phyloP scores from a whole-genome alignment of 92 coral and sea anemone species.

The Porites rus region DNA sequence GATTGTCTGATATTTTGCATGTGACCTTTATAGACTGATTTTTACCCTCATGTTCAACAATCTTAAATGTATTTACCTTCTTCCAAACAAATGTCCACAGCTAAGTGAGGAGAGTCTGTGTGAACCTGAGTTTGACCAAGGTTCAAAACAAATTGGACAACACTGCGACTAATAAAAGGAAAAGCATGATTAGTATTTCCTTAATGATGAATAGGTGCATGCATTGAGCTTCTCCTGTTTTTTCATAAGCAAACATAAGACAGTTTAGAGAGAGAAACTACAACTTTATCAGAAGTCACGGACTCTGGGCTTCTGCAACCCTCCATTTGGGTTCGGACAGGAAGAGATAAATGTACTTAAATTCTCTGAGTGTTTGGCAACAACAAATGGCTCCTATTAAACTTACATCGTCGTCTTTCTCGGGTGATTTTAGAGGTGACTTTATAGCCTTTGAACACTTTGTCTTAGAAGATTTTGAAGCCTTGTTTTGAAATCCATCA shows the following conservation, averaged over 20 bases:
- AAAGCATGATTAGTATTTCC: not conserved
- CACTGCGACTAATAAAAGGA: conserved; percentile 66
- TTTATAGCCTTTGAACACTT: conserved; percentile 42
- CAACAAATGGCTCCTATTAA: not conserved
- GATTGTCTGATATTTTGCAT: no score
- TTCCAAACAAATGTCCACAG: conserved; percentile 97
- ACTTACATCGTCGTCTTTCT: conserved; percentile 88
- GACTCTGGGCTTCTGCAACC: no score
- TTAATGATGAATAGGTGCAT: no score
- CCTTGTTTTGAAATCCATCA: conserved; percentile 64
- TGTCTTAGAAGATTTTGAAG: conserved; percentile 43
- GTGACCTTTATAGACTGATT: no score
- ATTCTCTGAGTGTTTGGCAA: not conserved
- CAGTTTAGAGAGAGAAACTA: no score
- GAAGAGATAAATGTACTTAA: no score
- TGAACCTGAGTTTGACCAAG: conserved; percentile 96
- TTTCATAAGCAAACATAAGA: no score
- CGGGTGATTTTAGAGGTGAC: conserved; percentile 78
- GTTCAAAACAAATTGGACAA: conserved; percentile 94
- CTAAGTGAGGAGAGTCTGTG: conserved; percentile 86
- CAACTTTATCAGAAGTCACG: no score
- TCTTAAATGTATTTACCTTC: conserved; percentile 54
- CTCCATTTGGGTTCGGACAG: no score
- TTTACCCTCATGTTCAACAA: no score
- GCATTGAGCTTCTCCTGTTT: no score